Evolutionary conservation across 2,888 invertebrate species (phyloP).

Genomic region (Tenthredo amoena): DNA sequence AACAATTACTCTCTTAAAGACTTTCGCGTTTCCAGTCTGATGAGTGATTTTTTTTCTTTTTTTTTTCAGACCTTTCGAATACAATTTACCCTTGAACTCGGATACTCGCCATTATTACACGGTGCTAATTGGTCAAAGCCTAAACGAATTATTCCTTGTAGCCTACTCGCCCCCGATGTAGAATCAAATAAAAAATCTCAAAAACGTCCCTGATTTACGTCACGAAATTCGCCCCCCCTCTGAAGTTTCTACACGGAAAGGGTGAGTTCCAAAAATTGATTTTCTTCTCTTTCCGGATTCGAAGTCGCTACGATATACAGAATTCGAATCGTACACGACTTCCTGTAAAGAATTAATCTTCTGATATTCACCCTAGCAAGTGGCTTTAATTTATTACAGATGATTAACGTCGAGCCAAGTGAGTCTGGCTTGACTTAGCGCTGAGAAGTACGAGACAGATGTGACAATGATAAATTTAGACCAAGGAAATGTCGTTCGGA

Average conservation of each 20-base stretch:
- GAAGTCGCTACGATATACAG: not conserved
- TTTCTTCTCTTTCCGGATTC: not conserved
- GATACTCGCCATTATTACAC: slow-evolving; percentile 19
- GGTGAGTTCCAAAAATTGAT: too few relatives aligned
- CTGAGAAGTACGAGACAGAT: slow-evolving; percentile 1
- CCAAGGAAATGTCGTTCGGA: not conserved
- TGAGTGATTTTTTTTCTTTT: not conserved
- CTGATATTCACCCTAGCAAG: not conserved
- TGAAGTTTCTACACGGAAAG: too few relatives aligned
- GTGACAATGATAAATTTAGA: not conserved
- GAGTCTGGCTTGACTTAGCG: not conserved
- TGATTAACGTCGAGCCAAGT: not conserved
- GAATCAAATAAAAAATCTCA: not conserved
- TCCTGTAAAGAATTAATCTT: not conserved
- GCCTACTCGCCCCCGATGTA: not conserved
- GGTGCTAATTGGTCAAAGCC: slow-evolving; percentile 15
- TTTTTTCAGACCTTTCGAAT: slow-evolving; percentile 7
- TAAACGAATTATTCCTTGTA: not conserved
- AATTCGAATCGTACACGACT: not conserved
- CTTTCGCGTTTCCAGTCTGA: slow-evolving; percentile 35
- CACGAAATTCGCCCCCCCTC: too few relatives aligned
- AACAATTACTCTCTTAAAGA: slow-evolving; percentile 35
- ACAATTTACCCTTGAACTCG: slow-evolving; percentile 13
- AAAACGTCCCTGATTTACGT: not conserved
- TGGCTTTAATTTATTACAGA: not conserved